Base-by-base conservation (phyloP, 1,140 invertebrate species). In the Ridgeia piscesae region DNA sequence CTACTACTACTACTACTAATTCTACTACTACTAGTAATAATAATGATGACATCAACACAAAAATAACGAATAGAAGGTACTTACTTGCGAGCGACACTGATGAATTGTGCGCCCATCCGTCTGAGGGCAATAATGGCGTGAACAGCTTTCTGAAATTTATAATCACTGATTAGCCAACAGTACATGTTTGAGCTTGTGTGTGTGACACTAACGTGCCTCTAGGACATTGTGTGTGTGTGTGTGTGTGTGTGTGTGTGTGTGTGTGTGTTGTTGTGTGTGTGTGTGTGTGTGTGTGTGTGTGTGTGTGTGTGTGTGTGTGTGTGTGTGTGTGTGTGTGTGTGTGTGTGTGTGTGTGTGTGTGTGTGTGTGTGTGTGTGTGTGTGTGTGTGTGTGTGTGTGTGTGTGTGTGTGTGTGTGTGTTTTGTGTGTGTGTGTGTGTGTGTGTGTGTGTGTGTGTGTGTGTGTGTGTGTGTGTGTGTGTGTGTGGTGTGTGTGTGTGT, bases 121-220 rank as follows among this genome's bases (percentile, higher is more conserved):
- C 95, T 96, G 17, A 98, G 95, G 1, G 98, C 98, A 89, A 98
- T 97, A 94, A 98, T 98, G 14, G 97, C 98, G 93, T 98, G 97
- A 11, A 98, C 97, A 0, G 97, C 98, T 96, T 98, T 98, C 89
- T 97, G 97, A 77, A 93, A 93, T 48, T 21, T 6, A 50, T 35
- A 91, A 92, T 33, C 89, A 21, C 33, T 27, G 1, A 91, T 91
- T 21, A 35, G 8, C 33, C 34, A 91, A 91, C 21, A n/a, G n/a
- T 34, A 42, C 42, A 42, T 35, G 35, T 35, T 21, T 91, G 11
- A 14, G 33, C 17, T 35, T 90, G 89, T 33, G 34, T 34, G 33
- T 11, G 31, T 89, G 11, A 89, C 34, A 31, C 31, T 27, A 33
- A 89, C n/a, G n/a, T n/a, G 42, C 17, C n/a, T 89, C 33, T 35